Base-by-base conservation (phyloP, 1,140 invertebrate genomes). In the Polyergus mexicanus region DNA sequence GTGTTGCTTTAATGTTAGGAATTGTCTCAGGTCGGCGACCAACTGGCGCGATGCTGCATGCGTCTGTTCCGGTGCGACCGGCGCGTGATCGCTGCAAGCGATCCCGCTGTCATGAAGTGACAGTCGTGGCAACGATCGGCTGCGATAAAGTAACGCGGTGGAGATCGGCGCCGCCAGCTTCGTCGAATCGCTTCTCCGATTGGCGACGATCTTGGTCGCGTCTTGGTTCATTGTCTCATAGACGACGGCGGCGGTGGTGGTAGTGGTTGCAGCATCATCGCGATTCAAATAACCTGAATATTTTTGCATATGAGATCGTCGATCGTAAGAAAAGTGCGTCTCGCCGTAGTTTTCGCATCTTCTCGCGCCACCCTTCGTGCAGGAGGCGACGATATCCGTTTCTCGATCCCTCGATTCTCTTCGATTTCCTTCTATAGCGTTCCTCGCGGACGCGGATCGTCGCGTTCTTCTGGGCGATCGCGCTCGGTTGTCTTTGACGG, bases 1-100 rank as follows among this genome's bases (percentile, higher is more conserved):
- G 87, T 97, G 97, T 89, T 97, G 96, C 77, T 96, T 96, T 4
- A 97, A 94, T 1, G 97, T 97, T 35, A 96, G 94, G 80, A 96
- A 86, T 86, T 96, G 96, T 44, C 95, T 92, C n/a, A 96, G 90
- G 91, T 96, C 96, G 19, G 95, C 94, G 11, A 95, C 95, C 35
- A 96, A 90, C 51, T 91, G 91, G 7, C 90, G 85, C 7, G 92
- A 86, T 85, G 41, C 92, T 88, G 22, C 81, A 0, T 93, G 92
- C 60, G 86, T 89, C 51, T 93, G 93, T 19, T 94, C 94, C n/a
- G 78, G 78, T 10, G 38, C 38, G 7, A 47, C 68, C 3, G 77
- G 63, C 16, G 51, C 10, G 71, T 95, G 93, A 16, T 91, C 93
- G 75, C 93, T 94, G 56, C 87, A 90, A 32, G 65, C 93, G 38